These are phyloP conservation scores for Mamestra brassicae DNA, from an alignment of 2,888 invertebrate genomes.

Conservation along the genomic window DNA sequence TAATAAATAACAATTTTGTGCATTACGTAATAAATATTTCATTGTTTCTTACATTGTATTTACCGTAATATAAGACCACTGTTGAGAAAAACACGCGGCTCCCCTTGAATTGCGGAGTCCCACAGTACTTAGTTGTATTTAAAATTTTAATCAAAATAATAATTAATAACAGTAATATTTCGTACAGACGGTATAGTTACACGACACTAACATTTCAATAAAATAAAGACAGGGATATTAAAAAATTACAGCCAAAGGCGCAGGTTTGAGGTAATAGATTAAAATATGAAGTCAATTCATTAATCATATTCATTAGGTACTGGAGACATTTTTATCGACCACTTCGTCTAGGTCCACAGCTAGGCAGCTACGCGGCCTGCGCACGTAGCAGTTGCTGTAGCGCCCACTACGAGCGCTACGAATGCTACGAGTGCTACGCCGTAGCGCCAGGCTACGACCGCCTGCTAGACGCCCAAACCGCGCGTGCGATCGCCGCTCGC, in stretches of 20 bases:
- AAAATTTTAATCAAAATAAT: slow-evolving; percentile 87
- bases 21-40: slow-evolving; percentile 90
- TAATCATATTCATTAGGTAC: slow-evolving; percentile 90
- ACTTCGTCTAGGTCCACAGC: slow-evolving; percentile 82
- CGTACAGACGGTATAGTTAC: slow-evolving; percentile 83
- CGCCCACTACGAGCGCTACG: slow-evolving; percentile 60
- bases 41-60: slow-evolving; percentile 91
- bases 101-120: slow-evolving; percentile 82
- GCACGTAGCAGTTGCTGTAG: slow-evolving; percentile 66
- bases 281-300: slow-evolving; percentile 90
- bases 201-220: slow-evolving; percentile 87
- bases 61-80: slow-evolving; percentile 90
- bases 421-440: slow-evolving; percentile 52
- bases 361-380: slow-evolving; percentile 70
- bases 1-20: slow-evolving; percentile 90
- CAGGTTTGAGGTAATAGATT: slow-evolving; percentile 90
- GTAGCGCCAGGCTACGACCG: slow-evolving; percentile 67
- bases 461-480: slow-evolving; percentile 70
- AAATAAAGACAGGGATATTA: slow-evolving; percentile 89
- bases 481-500: slow-evolving; percentile 78
- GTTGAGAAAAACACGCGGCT: slow-evolving; percentile 84
- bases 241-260: slow-evolving; percentile 88
- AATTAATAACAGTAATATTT: slow-evolving; percentile 81
- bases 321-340: slow-evolving; percentile 84
- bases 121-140: slow-evolving; percentile 89